A percentile compares a stretch with the other conserved stretches of the same genome.
These are phyloP conservation scores for Lasius platythorax DNA, from an alignment of 2,888 invertebrate genomes.

Conservation along the genomic window DNA sequence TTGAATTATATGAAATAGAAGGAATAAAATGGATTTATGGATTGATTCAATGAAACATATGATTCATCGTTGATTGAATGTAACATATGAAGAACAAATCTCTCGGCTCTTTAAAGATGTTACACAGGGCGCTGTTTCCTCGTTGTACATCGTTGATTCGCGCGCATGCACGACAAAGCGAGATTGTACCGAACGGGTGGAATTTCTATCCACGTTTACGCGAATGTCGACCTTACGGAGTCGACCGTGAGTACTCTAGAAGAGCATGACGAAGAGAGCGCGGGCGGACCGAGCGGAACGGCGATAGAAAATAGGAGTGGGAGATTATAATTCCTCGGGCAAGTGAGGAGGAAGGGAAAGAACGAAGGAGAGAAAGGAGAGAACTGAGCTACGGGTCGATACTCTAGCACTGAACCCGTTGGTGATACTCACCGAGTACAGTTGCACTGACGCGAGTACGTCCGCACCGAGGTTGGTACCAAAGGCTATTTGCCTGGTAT, in stretches of 20 bases:
- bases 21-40: background rate
- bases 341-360: constrained; percentile 51
- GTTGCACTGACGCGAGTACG: constrained; percentile 73
- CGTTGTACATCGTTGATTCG: constrained; percentile 28
- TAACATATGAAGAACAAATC: background rate
- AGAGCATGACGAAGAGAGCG: constrained; percentile 39
- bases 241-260: constrained; percentile 27
- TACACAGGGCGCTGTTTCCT: background rate
- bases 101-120: background rate
- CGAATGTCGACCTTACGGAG: constrained; percentile 60
- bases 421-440: constrained; percentile 66
- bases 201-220: constrained; percentile 60
- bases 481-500: constrained; percentile 51
- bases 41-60: too few relatives aligned
- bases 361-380: constrained; percentile 69
- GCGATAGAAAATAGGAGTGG: constrained; percentile 50
- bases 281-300: constrained; percentile 45
- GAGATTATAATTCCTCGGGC: constrained; percentile 26
- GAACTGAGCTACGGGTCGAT: constrained; percentile 79
- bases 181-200: constrained; percentile 41
- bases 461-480: constrained; percentile 69
- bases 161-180: constrained; percentile 72
- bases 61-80: too few relatives aligned
- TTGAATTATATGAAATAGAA: background rate
- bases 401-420: constrained; percentile 77